These are phyloP conservation scores for Gambelia wislizenii DNA, from an alignment of 2,797 vertebrate species.

Conservation along the genomic window DNA sequence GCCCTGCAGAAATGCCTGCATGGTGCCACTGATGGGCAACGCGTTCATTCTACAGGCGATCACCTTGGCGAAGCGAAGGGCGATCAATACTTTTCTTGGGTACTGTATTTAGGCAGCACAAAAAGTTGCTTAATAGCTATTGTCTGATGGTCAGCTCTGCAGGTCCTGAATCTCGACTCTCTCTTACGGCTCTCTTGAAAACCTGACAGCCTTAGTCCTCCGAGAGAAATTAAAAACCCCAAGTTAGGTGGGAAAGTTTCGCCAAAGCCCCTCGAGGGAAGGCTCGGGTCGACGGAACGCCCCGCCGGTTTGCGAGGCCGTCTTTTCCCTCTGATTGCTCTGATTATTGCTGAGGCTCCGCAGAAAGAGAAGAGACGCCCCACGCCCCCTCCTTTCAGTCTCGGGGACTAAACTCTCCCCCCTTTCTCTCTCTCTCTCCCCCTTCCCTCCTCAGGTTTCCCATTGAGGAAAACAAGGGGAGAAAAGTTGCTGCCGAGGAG, in stretches of 20 bases:
- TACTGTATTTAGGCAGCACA: too few relatives aligned
- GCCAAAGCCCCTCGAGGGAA: background rate
- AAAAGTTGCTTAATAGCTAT: too few relatives aligned
- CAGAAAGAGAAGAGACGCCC: background rate
- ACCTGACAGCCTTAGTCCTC: too few relatives aligned
- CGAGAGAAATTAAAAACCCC: background rate
- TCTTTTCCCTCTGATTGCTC: background rate
- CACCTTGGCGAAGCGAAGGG: too few relatives aligned
- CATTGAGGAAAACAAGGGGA: background rate
- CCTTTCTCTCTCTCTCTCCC: background rate
- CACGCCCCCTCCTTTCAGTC: background rate
- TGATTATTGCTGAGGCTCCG: background rate
- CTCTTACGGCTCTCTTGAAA: too few relatives aligned
- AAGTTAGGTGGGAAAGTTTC: background rate
- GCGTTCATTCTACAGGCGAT: too few relatives aligned
- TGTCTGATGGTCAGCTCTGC: too few relatives aligned
- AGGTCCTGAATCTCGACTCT: too few relatives aligned
- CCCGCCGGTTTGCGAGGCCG: background rate
- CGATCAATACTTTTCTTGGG: too few relatives aligned
- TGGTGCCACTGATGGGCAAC: too few relatives aligned
- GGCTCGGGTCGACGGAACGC: fast-evolving
- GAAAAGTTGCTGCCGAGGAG: constrained; percentile 4
- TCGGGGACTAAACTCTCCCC: background rate
- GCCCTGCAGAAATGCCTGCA: too few relatives aligned
- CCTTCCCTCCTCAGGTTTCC: background rate